Percentiles rank a stretch among this genome's conserved stretches.
Conservation (phyloP, 2,797 vertebrate genomes). For the Merluccius polli region DNA sequence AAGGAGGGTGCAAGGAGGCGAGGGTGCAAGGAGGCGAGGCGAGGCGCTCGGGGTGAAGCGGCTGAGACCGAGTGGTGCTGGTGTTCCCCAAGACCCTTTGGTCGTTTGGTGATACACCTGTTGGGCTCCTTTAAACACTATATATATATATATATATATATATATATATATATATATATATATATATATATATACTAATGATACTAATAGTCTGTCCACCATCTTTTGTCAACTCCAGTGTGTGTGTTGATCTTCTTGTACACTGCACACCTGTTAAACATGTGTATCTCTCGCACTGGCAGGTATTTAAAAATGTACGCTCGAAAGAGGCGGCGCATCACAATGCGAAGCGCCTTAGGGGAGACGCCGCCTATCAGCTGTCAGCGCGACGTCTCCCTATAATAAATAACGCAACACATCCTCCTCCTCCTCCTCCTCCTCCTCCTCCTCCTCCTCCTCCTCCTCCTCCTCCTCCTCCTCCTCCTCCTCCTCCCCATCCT, state of each 20-base stretch:
- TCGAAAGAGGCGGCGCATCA: background rate
- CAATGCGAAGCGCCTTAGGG: no score
- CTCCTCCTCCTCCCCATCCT: no score
- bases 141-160: no score
- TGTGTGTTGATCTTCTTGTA: no score
- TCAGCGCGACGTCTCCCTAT: background rate
- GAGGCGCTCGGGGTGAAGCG: constrained; percentile 27
- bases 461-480: no score
- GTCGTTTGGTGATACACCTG: constrained; percentile 34
- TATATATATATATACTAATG: no score
- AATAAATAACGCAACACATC: constrained; percentile 13
- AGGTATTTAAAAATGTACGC: constrained; percentile 7
- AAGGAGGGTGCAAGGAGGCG: no score
- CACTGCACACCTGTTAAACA: no score
- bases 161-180: no score
- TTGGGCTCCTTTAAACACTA: background rate
- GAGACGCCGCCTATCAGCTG: background rate
- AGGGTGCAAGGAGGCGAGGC: constrained; percentile 42
- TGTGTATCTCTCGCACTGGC: background rate
- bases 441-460: background rate
- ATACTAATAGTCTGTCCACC: no score
- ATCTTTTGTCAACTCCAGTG: no score
- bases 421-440: no score
- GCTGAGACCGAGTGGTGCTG: constrained; percentile 34
- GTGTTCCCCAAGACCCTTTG: constrained; percentile 54